These are phyloP conservation scores for Acridotheres tristis DNA, from an alignment of 2,797 vertebrate species.

Conservation along the genomic window DNA sequence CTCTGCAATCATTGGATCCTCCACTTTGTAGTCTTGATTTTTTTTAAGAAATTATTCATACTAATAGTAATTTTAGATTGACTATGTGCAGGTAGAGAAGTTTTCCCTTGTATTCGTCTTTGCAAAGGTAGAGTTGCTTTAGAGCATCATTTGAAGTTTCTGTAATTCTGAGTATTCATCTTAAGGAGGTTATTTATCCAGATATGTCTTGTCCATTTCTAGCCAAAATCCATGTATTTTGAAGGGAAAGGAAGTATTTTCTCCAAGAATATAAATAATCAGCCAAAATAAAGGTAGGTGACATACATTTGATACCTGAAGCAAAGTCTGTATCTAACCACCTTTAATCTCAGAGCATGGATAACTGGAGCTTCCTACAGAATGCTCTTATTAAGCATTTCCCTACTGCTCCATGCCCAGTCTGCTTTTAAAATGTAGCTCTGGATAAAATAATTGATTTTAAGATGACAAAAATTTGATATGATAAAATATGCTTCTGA, in stretches of 20 bases:
- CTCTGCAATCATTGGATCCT: rapidly evolving
- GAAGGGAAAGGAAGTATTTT: not conserved
- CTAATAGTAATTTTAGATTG: not conserved
- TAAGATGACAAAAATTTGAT: not conserved
- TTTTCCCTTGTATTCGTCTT: not conserved
- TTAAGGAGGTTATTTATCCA: not conserved
- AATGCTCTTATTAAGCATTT: not conserved
- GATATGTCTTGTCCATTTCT: not conserved
- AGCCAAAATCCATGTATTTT: not conserved
- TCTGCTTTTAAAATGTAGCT: not conserved
- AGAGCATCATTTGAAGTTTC: not conserved
- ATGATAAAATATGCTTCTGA: not conserved
- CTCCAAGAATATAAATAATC: not conserved
- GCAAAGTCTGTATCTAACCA: not conserved
- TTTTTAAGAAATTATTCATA: not conserved
- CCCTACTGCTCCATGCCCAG: not conserved
- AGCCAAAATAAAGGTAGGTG: not conserved
- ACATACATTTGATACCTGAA: not conserved
- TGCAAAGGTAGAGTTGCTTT: not conserved
- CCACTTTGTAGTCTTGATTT: not conserved
- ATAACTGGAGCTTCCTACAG: not conserved
- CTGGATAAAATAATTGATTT: not conserved
- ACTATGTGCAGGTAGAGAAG: not conserved
- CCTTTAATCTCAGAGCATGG: not conserved
- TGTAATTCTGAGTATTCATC: not conserved